Evolutionary conservation across 2,888 invertebrate genomes (phyloP), one percentile per base, ranked within the genome.

Genomic region (Mayetiola destructor): DNA sequence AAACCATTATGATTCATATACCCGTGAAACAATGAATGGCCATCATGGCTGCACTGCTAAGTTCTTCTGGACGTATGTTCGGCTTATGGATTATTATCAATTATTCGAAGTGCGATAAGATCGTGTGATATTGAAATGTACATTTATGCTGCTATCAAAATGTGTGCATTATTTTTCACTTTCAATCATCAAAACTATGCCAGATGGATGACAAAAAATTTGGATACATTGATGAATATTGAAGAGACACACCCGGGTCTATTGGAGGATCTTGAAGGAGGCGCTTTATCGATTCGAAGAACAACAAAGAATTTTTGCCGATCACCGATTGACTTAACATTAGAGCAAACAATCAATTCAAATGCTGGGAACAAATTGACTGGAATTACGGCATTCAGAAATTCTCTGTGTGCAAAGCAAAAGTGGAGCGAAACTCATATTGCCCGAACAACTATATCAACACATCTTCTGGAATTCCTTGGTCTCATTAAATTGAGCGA

Each of bases 121-220:
- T 62, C 60, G 5, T 61, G 62, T 3, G 60, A 67, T 61, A 62
- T 66, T 21, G 58, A 64, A 18, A 35, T 65, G n/a, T 64, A 61
- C 36, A 58, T 61, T 57, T 62, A 61, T 18, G 58, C 62, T 48
- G 58, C 68, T 40, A 59, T 62, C 4, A 65, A 66, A 61, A 67
- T 69, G 1, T 60, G 61, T 1, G 64, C 64, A 61, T 57, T 68
- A 20, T 68, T 68, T 62, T 68, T 69, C 55, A 58, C 59, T 2
- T 63, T 61, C 35, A 67, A 68, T 60, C 67, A 69, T 23, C 66
- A 56, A 57, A 69, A 69, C 57, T 68, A 69, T 62, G 61, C 66
- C 35, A 62, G 64, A 9, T 67, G 64, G 61, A 56, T 64, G 20
- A 62, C 65, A 14, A 60, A 59, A 57, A 68, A 68, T 57, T 55